Conservation (phyloP, 2,888 invertebrate genomes). For the Halocaridina rubra region DNA sequence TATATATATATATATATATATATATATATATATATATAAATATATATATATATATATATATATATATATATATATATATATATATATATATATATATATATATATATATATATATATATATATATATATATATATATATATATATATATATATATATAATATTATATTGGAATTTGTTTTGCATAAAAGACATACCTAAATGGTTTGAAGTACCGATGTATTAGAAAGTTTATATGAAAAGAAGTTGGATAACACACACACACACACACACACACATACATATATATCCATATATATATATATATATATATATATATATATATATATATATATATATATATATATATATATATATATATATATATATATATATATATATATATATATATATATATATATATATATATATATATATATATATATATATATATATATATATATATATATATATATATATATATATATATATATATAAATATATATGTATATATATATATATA, state of each 20-base stretch:
- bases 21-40: neutral
- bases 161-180: neutral
- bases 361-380: neutral
- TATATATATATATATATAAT: neutral
- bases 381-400: neutral
- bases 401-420: slow-evolving; percentile 2
- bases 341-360: neutral
- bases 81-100: slow-evolving; percentile 4
- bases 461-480: neutral
- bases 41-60: slow-evolving; percentile 16
- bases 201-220: neutral
- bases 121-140: neutral
- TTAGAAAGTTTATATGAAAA: neutral
- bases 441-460: neutral
- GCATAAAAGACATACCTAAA: neutral
- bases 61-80: slow-evolving; percentile 4
- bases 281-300: neutral
- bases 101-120: slow-evolving; percentile 14
- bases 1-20: neutral
- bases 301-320: neutral
- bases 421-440: neutral
- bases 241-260: neutral
- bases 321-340: slow-evolving; percentile 3
- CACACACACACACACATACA: neutral
- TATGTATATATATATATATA: neutral